Evolutionary conservation across 2,797 vertebrate genomes (phyloP).

Genomic region (Picus viridis): DNA sequence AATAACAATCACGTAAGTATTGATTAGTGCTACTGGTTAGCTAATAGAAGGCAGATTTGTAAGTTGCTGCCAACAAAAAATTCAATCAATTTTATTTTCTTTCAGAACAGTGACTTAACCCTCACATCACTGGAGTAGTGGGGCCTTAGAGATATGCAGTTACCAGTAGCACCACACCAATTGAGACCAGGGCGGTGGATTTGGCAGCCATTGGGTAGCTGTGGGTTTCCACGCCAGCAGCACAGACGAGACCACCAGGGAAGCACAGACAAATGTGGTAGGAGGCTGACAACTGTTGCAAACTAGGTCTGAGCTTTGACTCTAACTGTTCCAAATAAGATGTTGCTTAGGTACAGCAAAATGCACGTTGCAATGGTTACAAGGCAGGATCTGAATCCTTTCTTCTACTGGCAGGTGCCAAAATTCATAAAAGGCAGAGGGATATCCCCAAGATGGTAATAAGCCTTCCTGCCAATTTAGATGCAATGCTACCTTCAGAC

Average conservation of each 20-base stretch:
- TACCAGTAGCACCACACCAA: slow-evolving; percentile 8
- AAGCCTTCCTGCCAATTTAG: neutral
- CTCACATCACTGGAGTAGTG: neutral
- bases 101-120: slow-evolving; percentile 44
- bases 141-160: neutral
- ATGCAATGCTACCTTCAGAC: neutral
- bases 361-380: neutral
- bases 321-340: slow-evolving; percentile 2
- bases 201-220: slow-evolving; percentile 41
- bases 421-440: neutral
- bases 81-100: slow-evolving; percentile 24
- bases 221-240: slow-evolving; percentile 23
- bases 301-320: neutral
- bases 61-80: neutral
- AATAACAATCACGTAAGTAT: neutral
- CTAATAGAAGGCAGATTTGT: neutral
- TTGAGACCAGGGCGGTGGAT: neutral
- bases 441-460: neutral
- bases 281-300: slow-evolving; percentile 16
- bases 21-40: neutral
- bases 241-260: slow-evolving; percentile 56
- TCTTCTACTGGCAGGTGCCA: neutral
- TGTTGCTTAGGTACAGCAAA: slow-evolving; percentile 13
- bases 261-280: slow-evolving; percentile 53
- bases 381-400: neutral